Evolutionary conservation across 2,113 vertebrate genomes (phyloP), one percentile per base, ranked within the genome.

Genomic region (Apodemus speciosus): DNA sequence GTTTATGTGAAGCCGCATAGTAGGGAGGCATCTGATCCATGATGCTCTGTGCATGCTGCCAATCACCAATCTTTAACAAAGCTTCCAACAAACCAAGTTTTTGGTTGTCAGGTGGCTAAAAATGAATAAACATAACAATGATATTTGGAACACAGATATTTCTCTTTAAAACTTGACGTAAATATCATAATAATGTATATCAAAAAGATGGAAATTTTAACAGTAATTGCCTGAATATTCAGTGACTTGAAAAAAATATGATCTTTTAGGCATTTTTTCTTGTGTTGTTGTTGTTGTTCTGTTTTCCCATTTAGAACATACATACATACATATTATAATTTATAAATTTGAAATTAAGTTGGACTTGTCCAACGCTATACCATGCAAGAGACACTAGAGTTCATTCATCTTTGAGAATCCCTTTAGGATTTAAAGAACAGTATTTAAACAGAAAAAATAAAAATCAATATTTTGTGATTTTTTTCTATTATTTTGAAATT

Each of bases 21-120:
- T 99, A 99, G 0, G 99, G 98, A 95, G 99, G 99, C 99, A 99
- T 99, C 98, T 99, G 99, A 97, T 99, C 99, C 99, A 99, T 99
- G 96, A 99, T 99, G 93, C 98, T 99, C 94, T 99, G 99, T 27
- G 99, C 99, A 18, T 99, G 99, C 79, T 99, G 99, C 99, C 99
- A 99, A 96, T 99, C 99, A 75, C 99, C 99, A 30, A 99, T 99
- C 97, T 98, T 98, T 91, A 99, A 98, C 73, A 99, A 98, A 0
- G 99, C 99, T 98, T 99, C 99, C 96, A 99, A 97, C 94, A 99
- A 98, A 76, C 99, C 99, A 86, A 99, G 99, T 93, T 99, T 99
- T 96, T 99, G 99, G 97, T 99, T 99, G 97, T 99, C 99, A 93
- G 99, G 99, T 96, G 99, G 98, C 99, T 99, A 98, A 81, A 98